Evolutionary conservation across 2,888 invertebrate species (phyloP), one percentile per base, ranked within the genome.

Genomic region (Mesorhabditis spiculigera): DNA sequence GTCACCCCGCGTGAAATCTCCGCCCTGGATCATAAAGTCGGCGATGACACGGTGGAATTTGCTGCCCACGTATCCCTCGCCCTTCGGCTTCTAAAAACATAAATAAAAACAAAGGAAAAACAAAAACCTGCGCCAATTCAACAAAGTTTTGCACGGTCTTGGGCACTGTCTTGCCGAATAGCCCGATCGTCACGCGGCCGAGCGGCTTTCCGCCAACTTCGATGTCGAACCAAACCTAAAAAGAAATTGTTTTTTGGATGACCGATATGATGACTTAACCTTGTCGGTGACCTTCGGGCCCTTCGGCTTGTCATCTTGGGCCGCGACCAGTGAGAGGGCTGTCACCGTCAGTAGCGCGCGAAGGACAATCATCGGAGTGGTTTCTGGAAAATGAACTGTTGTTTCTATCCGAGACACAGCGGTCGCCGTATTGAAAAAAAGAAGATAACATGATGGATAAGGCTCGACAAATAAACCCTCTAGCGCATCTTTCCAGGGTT

Each of bases 101-200:
- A n/a, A 62, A 8, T 45, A 13, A 43, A 16, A 62, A n/a, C 5
- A 68, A 28, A 43, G 13, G 68, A 43, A 71, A 45, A 43, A 10
- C 45, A 10, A 43, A 43, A 66, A 45, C 89, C 42, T 91, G 89
- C 16, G 93, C 92, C 28, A 95, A 89, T 28, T 91, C 90, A 76
- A 91, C 89, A 85, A 95, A 95, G 86, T 95, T 95, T 81, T 91
- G 90, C 66, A 92, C 93, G 0, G 95, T 92, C 86, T 91, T 92
- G 3, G 95, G 95, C 0, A 91, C 92, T 67, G 91, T 87, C 75
- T 93, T 91, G 0, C 94, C 94, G 88, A 94, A 93, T n/a, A 95
- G 88, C 0, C 94, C 95, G 76, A 95, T 90, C 0, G 92, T 90
- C 70, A 95, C 91, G 75, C 91, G 89, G 0, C 94, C 95, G 13